Percentiles rank a stretch among this genome's conserved stretches.
Conservation (phyloP, 2,797 vertebrate species). For the Acrossocheilus fasciatus region DNA sequence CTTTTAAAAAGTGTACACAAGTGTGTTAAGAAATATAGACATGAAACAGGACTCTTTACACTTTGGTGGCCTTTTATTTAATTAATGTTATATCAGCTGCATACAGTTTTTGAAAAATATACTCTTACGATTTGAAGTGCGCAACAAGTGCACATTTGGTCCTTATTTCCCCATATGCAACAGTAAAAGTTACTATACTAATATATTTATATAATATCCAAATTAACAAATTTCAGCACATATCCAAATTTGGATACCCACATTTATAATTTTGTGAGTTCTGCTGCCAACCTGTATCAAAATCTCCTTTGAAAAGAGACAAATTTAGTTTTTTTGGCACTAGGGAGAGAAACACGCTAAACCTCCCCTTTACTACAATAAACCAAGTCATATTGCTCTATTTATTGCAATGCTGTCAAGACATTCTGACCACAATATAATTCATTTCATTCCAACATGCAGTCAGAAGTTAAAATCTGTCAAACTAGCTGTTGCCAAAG, state of each 20-base stretch:
- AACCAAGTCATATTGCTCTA: not conserved
- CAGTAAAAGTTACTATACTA: not conserved
- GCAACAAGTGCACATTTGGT: not conserved
- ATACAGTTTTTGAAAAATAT: too few species aligned
- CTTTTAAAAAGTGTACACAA: too few species aligned
- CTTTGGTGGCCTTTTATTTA: not conserved
- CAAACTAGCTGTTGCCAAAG: not conserved
- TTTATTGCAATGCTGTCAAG: not conserved
- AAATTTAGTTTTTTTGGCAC: not conserved
- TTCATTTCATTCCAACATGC: not conserved
- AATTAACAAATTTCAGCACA: not conserved
- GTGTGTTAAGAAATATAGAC: too few species aligned
- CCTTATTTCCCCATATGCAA: not conserved
- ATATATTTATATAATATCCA: not conserved
- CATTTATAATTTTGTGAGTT: not conserved
- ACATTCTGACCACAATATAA: not conserved
- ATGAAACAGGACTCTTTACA: not conserved
- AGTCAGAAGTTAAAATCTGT: constrained; percentile 5
- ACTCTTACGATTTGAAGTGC: not conserved
- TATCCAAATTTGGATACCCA: not conserved
- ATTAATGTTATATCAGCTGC: too few species aligned
- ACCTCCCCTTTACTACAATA: not conserved
- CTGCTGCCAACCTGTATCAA: not conserved
- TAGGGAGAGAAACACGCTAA: not conserved
- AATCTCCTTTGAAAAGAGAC: not conserved